A percentile compares a stretch with the other conserved stretches of the same genome.
phyloP scores from a whole-genome alignment of 2,888 invertebrate genomes.

The Allophyes oxyacanthae region DNA sequence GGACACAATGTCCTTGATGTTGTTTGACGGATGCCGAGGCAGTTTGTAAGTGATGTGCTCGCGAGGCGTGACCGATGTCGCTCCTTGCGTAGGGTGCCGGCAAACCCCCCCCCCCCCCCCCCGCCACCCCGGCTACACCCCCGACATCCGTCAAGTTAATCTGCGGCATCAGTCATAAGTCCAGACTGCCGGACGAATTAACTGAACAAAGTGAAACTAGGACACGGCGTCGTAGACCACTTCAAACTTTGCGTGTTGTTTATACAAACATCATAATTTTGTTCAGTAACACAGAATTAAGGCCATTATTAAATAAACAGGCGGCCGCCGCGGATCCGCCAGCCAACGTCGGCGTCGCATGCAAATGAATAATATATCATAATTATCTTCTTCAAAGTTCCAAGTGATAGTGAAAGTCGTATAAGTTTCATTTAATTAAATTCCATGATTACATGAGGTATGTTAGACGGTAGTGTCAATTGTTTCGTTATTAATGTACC shows the following conservation, averaged over 20 bases:
- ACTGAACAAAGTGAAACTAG: slow-evolving; percentile 2
- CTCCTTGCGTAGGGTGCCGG: neutral
- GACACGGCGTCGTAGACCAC: neutral
- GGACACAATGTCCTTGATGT: neutral
- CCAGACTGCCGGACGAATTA: slow-evolving; percentile 1
- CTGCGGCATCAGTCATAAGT: slow-evolving; percentile 32
- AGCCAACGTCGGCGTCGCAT: neutral
- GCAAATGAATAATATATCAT: slow-evolving; percentile 1
- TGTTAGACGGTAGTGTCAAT: too few relatives aligned
- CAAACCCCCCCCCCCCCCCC: neutral
- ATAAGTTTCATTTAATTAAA: too few relatives aligned
- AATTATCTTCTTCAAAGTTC: too few relatives aligned
- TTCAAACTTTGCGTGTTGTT: neutral
- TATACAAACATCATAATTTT: neutral
- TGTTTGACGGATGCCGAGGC: neutral
- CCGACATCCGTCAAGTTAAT: slow-evolving; percentile 36
- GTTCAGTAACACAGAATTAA: neutral
- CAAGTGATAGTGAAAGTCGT: too few relatives aligned
- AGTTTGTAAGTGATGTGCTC: slow-evolving; percentile 5
- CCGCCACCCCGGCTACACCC: neutral
- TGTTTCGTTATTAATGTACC: too few relatives aligned
- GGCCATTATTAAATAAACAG: neutral
- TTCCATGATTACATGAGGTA: too few relatives aligned
- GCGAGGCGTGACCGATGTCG: slow-evolving; percentile 7
- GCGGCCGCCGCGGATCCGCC: too few relatives aligned